A percentile compares a stretch with the other conserved stretches of the same genome.
Evolutionary conservation across 2,888 invertebrate species (phyloP).

Genomic region (Ochropleura leucogaster): DNA sequence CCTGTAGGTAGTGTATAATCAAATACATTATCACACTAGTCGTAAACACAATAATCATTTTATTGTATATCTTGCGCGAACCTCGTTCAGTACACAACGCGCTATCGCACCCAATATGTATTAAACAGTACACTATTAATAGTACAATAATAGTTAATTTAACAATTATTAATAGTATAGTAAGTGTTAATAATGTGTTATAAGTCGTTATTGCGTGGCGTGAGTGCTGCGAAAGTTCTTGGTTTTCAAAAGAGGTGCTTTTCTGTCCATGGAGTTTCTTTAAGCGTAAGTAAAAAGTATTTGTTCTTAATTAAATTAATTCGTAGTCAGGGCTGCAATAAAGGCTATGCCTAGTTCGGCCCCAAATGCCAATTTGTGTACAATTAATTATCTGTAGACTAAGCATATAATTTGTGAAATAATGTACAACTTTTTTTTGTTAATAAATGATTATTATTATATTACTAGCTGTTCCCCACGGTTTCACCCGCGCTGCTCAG

Average conservation of each 20-base stretch:
- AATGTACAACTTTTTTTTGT: too few species aligned
- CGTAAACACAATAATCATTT: constrained; percentile 66
- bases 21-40: constrained; percentile 72
- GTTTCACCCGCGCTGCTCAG: too few species aligned
- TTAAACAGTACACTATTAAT: constrained; percentile 41
- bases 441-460: too few species aligned
- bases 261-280: constrained; percentile 74
- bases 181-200: constrained; percentile 76
- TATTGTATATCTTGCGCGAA: constrained; percentile 69
- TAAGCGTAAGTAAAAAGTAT: constrained; percentile 71
- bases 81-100: constrained; percentile 67
- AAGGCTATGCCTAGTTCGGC: too few species aligned
- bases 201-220: constrained; percentile 73
- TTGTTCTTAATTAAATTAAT: background rate
- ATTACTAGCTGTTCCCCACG: too few species aligned
- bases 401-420: too few species aligned
- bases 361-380: too few species aligned
- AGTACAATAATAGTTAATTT: constrained; percentile 25
- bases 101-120: constrained; percentile 55
- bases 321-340: too few species aligned
- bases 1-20: constrained; percentile 66
- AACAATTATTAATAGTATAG: constrained; percentile 34
- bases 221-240: constrained; percentile 66
- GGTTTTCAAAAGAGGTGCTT: constrained; percentile 74
- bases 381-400: too few species aligned